phyloP scores from a whole-genome alignment of 1,140 invertebrate species.

The Drosophila pectinifera region DNA sequence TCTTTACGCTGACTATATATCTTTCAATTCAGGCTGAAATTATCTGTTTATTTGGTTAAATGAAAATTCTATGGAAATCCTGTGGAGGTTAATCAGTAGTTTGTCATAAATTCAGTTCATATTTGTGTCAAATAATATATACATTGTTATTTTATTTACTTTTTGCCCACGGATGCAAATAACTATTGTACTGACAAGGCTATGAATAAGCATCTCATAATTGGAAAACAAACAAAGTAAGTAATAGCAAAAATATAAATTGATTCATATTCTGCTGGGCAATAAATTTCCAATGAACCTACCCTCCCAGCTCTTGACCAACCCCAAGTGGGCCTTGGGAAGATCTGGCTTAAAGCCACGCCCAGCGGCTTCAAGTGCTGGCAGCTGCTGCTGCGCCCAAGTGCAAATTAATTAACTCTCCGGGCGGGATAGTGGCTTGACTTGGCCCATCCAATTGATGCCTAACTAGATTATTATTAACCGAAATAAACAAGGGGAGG shows the following conservation, averaged over 20 bases:
- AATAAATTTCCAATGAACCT: neutral
- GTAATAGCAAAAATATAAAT: neutral
- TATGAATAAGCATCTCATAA: neutral
- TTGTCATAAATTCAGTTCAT: too few species aligned
- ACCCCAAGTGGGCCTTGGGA: neutral
- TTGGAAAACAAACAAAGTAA: neutral
- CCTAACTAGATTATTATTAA: slow-evolving; percentile 60
- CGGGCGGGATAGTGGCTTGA: slow-evolving; percentile 9
- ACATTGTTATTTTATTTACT: too few species aligned
- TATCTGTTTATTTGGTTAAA: neutral
- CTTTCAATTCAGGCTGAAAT: neutral
- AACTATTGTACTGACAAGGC: neutral
- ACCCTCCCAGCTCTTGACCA: too few species aligned
- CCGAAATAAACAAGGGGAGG: slow-evolving; percentile 14
- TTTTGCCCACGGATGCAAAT: neutral
- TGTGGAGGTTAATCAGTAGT: neutral
- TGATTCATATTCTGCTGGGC: neutral
- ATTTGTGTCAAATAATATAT: neutral
- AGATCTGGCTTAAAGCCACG: neutral
- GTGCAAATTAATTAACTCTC: slow-evolving; percentile 79
- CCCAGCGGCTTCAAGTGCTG: slow-evolving; percentile 8
- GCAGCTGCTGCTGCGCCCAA: slow-evolving; percentile 50
- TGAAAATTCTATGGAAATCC: neutral
- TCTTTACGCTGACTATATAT: neutral
- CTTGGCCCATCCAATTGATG: slow-evolving; percentile 40